Percentiles rank a stretch among this genome's conserved stretches.
Conservation (phyloP, 2,113 vertebrate species). For the Malurus melanocephalus region DNA sequence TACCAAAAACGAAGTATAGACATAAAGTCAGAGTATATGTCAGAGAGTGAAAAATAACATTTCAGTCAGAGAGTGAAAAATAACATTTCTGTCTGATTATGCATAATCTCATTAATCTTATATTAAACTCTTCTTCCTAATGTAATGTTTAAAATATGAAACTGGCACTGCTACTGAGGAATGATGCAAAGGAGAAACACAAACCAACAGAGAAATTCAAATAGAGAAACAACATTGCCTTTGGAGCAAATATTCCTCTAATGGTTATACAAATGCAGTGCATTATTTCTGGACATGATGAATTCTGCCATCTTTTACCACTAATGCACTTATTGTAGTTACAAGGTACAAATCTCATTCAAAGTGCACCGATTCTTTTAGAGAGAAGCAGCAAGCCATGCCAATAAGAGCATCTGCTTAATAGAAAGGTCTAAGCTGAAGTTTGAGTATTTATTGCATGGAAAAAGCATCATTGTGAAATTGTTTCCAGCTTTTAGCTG, state of each 20-base stretch:
- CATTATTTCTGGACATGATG: not conserved
- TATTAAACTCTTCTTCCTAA: not conserved
- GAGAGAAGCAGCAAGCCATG: not conserved
- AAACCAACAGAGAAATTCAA: not conserved
- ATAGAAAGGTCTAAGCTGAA: slow-evolving; percentile 40
- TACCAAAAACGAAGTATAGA: not conserved
- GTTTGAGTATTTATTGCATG: slow-evolving; percentile 28
- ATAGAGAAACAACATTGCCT: not conserved
- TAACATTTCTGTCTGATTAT: not conserved
- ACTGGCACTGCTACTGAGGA: not conserved
- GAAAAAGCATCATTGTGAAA: slow-evolving; percentile 43
- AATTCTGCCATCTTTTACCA: not conserved
- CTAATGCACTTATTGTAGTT: not conserved
- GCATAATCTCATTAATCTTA: not conserved
- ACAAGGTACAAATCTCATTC: not conserved
- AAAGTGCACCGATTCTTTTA: slow-evolving; percentile 32
- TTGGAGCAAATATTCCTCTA: not conserved
- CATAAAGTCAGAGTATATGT: no score
- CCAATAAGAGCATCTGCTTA: slow-evolving; percentile 38
- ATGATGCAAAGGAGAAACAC: not conserved
- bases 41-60: not conserved
- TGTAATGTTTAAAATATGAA: not conserved
- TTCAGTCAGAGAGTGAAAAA: not conserved
- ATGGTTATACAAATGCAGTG: not conserved
- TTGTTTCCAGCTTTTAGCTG: slow-evolving; percentile 48